Evolutionary conservation across 1,140 invertebrate species (phyloP).

Genomic region (Aphis craccivora): DNA sequence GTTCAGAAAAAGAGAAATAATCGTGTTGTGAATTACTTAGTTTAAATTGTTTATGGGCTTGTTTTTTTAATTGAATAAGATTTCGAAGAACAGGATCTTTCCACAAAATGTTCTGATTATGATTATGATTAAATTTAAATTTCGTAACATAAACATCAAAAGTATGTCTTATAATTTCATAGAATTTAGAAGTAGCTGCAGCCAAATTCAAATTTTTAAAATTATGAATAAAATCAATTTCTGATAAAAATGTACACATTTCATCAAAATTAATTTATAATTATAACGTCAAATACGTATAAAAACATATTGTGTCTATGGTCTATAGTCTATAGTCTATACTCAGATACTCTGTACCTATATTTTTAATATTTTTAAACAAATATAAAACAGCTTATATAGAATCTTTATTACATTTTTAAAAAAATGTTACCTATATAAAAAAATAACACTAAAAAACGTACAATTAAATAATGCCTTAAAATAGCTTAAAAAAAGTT

Average conservation of each 20-base stretch:
- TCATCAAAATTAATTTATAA: not conserved
- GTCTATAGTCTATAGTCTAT: too few relatives aligned
- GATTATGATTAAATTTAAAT: conserved; percentile 1
- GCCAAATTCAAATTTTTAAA: not conserved
- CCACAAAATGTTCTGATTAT: not conserved
- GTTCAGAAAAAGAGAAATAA: conserved; percentile 1
- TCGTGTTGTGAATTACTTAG: not conserved
- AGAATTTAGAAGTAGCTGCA: not conserved
- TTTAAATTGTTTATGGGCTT: not conserved
- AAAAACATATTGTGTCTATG: too few relatives aligned
- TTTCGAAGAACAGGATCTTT: not conserved
- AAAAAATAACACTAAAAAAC: too few relatives aligned
- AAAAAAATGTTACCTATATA: too few relatives aligned
- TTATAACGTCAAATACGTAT: too few relatives aligned
- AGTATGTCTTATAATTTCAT: too few relatives aligned
- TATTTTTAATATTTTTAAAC: too few relatives aligned
- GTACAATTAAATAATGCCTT: too few relatives aligned
- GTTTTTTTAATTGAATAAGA: not conserved
- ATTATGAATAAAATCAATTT: not conserved
- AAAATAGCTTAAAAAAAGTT: too few relatives aligned
- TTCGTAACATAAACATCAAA: not conserved
- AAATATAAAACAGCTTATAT: too few relatives aligned
- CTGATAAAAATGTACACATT: conserved; percentile 1
- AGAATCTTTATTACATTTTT: too few relatives aligned
- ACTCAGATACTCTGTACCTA: too few relatives aligned